phyloP scores from a whole-genome alignment of 2,797 vertebrate species.

The Hydrolagus colliei region DNA sequence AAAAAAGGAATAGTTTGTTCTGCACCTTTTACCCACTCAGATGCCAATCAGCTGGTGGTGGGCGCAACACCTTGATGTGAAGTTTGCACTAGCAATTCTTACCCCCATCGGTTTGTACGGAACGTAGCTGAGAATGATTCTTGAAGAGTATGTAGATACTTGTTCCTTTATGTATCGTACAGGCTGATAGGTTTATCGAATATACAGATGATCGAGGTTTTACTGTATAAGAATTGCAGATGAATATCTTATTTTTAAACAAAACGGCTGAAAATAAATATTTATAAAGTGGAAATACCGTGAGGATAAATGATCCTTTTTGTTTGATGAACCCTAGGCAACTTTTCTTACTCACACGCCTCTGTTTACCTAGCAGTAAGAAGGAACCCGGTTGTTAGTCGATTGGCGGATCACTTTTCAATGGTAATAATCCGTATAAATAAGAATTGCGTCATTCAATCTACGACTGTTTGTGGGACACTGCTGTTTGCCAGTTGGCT shows the following conservation, averaged over 20 bases:
- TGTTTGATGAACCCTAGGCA: too few relatives aligned
- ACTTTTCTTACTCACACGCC: too few relatives aligned
- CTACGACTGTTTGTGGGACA: too few relatives aligned
- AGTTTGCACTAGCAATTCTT: constrained; percentile 19
- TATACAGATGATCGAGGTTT: background rate
- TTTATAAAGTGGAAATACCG: too few relatives aligned
- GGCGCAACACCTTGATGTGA: background rate
- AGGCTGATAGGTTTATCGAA: background rate
- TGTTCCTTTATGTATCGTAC: background rate
- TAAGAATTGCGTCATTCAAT: too few relatives aligned
- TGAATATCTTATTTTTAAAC: background rate
- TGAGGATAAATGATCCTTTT: too few relatives aligned
- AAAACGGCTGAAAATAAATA: too few relatives aligned
- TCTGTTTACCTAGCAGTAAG: too few relatives aligned
- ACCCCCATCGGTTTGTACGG: background rate
- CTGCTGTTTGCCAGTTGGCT: too few relatives aligned
- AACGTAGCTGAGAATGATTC: background rate
- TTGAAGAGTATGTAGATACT: background rate
- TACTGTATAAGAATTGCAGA: background rate
- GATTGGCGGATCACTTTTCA: too few relatives aligned
- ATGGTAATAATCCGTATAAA: too few relatives aligned
- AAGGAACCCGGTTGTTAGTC: too few relatives aligned
- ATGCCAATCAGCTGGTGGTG: background rate
- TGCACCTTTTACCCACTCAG: background rate
- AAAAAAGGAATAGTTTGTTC: background rate